Evolutionary conservation across 2,113 vertebrate species (phyloP), one percentile per base, ranked within the genome.

Genomic region (Callionymus lyra): DNA sequence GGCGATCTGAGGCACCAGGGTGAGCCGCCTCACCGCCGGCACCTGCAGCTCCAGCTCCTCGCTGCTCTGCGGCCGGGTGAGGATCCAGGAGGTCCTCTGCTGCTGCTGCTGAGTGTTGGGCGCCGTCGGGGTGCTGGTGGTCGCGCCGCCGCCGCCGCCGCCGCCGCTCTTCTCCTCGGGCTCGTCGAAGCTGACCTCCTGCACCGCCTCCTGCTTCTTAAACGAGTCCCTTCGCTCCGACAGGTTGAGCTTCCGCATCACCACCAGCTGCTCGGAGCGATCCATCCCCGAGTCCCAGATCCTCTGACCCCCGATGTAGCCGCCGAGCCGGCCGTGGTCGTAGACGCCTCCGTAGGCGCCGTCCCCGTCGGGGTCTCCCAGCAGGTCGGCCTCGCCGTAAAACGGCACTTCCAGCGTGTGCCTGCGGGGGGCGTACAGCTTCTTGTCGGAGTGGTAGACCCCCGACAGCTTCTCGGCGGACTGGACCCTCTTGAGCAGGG

Each of bases 181-280:
- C 41, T 98, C 95, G 0, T 98, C 95, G 0, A 98, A 95, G 76
- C 93, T 98, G 60, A 98, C 93, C 72, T 98, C 95, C 68, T 97
- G 93, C 16, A 98, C 94, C 0, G 94, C 94, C 64, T 98, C 92
- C 62, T 98, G 95, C 68, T 97, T 98, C 77, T 96, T 97, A 58
- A 98, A 98, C 34, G 93, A 98, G 78, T 98, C 93, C 1, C 93
- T 80, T 6, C 92, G 86, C 78, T 98, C 95, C 0, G 91, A 94
- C 2, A 96, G 85, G 72, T 97, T 94, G 43, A 98, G 82, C 56
- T 93, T 91, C 31, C 91, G 71, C 94, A 97, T 98, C 16, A 98
- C 87, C 0, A 97, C 92, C 38, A 96, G 68, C 79, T 93, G 90
- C 16, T 89, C 76, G 1, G 89, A 88, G 0, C 87, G 70, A 16